Percentiles rank a stretch among this genome's conserved stretches.
phyloP scores from a whole-genome alignment of 2,797 vertebrate genomes.

The Ctenopoma multispine region DNA sequence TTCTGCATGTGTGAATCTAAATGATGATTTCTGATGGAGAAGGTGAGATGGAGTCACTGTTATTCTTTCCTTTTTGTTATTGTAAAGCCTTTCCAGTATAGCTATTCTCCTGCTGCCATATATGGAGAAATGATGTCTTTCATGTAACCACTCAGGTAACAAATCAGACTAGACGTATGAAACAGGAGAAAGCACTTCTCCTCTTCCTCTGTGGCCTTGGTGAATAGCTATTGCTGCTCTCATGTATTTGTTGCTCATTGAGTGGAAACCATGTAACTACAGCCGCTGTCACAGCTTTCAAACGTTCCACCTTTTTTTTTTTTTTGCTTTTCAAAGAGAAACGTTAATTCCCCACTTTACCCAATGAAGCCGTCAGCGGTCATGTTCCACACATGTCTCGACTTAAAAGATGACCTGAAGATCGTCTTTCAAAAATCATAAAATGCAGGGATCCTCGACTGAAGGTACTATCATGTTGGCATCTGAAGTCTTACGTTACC shows the following conservation, averaged over 20 bases:
- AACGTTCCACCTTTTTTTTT: neutral
- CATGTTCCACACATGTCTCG: constrained; percentile 14
- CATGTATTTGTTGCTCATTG: neutral
- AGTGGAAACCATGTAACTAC: constrained; percentile 15
- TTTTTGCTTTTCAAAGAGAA: neutral
- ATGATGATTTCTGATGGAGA: constrained; percentile 10
- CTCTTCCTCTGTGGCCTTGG: constrained; percentile 10
- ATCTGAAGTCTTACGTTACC: constrained; percentile 22
- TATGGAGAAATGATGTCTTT: neutral
- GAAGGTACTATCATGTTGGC: constrained; percentile 27
- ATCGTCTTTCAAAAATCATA: neutral
- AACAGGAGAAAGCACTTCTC: constrained; percentile 1
- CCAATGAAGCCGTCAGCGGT: constrained; percentile 27
- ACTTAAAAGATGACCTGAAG: neutral
- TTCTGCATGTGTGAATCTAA: neutral
- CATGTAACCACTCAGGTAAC: constrained; percentile 21
- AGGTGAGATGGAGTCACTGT: constrained; percentile 9
- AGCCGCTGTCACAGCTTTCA: constrained; percentile 11
- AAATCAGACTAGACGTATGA: constrained; percentile 37
- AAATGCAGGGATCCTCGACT: neutral
- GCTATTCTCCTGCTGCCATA: neutral
- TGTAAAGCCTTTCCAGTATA: neutral
- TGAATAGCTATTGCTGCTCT: constrained; percentile 2
- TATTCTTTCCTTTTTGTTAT: neutral
- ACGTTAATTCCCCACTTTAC: constrained; percentile 1